These are phyloP conservation scores for Drosophila ezoana DNA, from an alignment of 2,888 invertebrate species.

Conservation along the genomic window DNA sequence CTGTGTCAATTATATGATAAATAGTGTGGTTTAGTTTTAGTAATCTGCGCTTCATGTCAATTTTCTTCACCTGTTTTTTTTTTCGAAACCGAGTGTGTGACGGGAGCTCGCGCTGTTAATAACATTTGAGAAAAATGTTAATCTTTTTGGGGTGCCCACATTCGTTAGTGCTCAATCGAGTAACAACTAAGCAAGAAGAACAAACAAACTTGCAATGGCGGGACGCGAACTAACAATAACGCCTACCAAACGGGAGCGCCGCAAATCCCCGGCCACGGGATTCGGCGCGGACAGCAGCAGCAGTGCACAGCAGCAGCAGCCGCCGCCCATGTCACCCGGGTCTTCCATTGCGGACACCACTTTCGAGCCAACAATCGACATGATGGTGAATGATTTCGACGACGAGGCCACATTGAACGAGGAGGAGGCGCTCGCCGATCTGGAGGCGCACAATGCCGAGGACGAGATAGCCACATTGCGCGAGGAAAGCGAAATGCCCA, in stretches of 20 bases:
- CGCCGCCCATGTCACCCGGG: constrained; percentile 74
- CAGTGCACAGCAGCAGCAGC: constrained; percentile 13
- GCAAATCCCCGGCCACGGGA: constrained; percentile 64
- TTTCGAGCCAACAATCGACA: constrained; percentile 97
- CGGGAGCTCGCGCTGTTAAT: neutral
- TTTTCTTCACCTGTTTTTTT: no score
- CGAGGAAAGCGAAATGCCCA: constrained; percentile 97
- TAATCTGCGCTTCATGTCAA: no score
- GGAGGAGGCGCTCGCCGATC: constrained; percentile 97
- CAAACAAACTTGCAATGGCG: constrained; percentile 49
- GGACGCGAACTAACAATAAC: constrained; percentile 51
- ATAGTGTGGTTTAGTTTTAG: no score
- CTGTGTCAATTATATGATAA: no score
- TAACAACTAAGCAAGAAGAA: constrained; percentile 15
- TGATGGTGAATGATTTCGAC: constrained; percentile 99
- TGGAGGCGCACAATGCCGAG: constrained; percentile 92
- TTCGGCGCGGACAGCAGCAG: constrained; percentile 30
- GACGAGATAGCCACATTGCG: constrained; percentile 95
- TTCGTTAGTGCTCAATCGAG: constrained; percentile 3
- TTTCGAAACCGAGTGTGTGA: neutral
- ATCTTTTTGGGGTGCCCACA: constrained; percentile 21
- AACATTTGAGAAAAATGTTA: constrained; percentile 18
- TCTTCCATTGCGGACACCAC: constrained; percentile 85
- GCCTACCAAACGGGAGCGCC: constrained; percentile 62
- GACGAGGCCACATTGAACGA: constrained; percentile 98